Base-by-base conservation (phyloP, 2,888 invertebrate genomes). In the Julus scandinavius region DNA sequence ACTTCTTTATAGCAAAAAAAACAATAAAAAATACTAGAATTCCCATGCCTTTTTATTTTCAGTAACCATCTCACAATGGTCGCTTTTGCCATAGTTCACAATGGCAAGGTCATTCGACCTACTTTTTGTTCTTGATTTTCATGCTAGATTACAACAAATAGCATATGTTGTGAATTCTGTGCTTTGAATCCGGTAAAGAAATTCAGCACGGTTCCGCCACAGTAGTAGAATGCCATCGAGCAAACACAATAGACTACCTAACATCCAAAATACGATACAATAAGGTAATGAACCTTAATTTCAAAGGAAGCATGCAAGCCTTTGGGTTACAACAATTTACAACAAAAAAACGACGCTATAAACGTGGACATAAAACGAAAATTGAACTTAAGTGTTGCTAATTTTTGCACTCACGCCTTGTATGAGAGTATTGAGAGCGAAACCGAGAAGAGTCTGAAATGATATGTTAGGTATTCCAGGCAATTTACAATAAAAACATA, bases 81-180 rank as follows among this genome's bases (percentile, higher is more conserved):
- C 29, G n/a, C 38, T 80, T 80, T 80, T 80, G 15, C 13, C 80
- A 80, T 40, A 80, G 80, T 13, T 40, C 80, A 80, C 80, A 80
- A 80, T 80, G 80, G 38, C 80, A 80, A 80, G 80, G 80, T 80
- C 80, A 40, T 80, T 80, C 80, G 80, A 80, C 80, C 80, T 80
- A 80, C 15, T 29, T 80, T 80, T 38, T 13, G 4, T 29, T 80
- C 80, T 20, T n/a, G 15, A 38, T 17, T 80, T 80, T 80, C 13
- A 80, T 29, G 80, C 80, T 4, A 40, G 38, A 13, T 40, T 80
- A 80, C 1, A 80, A 40, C 38, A 80, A 63, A 20, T 29, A 72
- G 11, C 15, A 40, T 38, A 15, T 40, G 80, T 38, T 4, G 80
- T 29, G 13, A 2, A 38, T 38, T 80, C 29, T n/a, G 4, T n/a